These are phyloP conservation scores for Seladonia tumulorum DNA, from an alignment of 2,888 invertebrate genomes.

Conservation along the genomic window DNA sequence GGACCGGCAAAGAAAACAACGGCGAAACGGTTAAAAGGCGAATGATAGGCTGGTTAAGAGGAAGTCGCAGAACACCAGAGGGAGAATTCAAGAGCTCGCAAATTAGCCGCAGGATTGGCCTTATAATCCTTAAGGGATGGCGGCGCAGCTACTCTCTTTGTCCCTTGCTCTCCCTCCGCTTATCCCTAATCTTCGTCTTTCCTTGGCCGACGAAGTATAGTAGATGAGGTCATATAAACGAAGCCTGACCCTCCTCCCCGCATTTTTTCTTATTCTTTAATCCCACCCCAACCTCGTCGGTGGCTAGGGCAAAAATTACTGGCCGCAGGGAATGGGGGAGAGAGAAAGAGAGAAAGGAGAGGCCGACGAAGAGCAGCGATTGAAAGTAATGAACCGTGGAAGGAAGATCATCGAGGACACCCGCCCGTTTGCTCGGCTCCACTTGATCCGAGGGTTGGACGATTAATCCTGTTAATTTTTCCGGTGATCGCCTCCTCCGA, in stretches of 20 bases:
- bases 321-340: slow-evolving; percentile 50
- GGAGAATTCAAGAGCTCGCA: slow-evolving; percentile 80
- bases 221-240: slow-evolving; percentile 81
- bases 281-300: slow-evolving; percentile 73
- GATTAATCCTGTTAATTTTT: slow-evolving; percentile 76
- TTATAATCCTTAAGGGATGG: slow-evolving; percentile 82
- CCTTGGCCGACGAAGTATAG: slow-evolving; percentile 62
- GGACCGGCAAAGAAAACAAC: slow-evolving; percentile 60
- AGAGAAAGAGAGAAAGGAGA: slow-evolving; percentile 24
- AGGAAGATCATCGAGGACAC: slow-evolving; percentile 69
- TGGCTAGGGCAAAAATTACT: slow-evolving; percentile 78
- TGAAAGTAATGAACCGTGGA: slow-evolving; percentile 83
- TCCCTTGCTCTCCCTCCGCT: slow-evolving; percentile 40
- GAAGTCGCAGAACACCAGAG: slow-evolving; percentile 59
- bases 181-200: slow-evolving; percentile 51
- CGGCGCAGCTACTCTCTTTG: slow-evolving; percentile 61
- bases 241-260: slow-evolving; percentile 73
- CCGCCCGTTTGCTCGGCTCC: slow-evolving; percentile 54
- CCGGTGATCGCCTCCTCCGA: slow-evolving; percentile 39
- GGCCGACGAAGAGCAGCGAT: slow-evolving; percentile 73
- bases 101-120: slow-evolving; percentile 83
- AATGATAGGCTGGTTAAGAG: slow-evolving; percentile 59
- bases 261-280: slow-evolving; percentile 81
- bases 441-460: slow-evolving; percentile 67
- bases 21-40: slow-evolving; percentile 52